Percentiles rank a stretch among this genome's conserved stretches.
These are phyloP conservation scores for Drepana falcataria DNA, from an alignment of 2,888 invertebrate genomes.

Conservation along the genomic window DNA sequence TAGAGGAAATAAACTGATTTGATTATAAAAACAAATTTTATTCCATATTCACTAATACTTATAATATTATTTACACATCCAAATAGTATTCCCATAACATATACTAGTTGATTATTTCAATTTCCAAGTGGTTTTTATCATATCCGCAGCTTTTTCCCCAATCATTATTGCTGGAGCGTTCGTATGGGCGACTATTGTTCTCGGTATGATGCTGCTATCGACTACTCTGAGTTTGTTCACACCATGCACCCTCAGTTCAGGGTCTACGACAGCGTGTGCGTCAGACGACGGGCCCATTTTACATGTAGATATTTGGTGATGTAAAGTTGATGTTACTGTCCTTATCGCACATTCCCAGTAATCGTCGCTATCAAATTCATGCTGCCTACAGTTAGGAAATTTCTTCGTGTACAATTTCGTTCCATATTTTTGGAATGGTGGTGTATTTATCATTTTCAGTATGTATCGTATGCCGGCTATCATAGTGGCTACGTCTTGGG, in stretches of 20 bases:
- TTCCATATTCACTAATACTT: too few relatives aligned
- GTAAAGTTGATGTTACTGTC: slow-evolving; percentile 79
- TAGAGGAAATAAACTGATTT: too few relatives aligned
- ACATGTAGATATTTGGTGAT: slow-evolving; percentile 84
- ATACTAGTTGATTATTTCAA: neutral
- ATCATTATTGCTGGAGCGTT: slow-evolving; percentile 85
- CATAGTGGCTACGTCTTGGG: slow-evolving; percentile 78
- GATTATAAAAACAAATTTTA: too few relatives aligned
- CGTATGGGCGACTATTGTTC: slow-evolving; percentile 82
- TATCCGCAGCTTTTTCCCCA: slow-evolving; percentile 84
- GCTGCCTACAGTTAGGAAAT: slow-evolving; percentile 75
- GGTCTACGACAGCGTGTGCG: slow-evolving; percentile 80
- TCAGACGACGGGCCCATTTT: slow-evolving; percentile 82
- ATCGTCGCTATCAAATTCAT: slow-evolving; percentile 75
- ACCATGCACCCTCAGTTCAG: slow-evolving; percentile 80
- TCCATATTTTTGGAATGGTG: slow-evolving; percentile 79
- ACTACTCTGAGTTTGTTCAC: slow-evolving; percentile 81
- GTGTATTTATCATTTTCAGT: slow-evolving; percentile 74
- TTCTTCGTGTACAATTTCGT: slow-evolving; percentile 73
- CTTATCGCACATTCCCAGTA: slow-evolving; percentile 84
- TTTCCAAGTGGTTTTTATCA: slow-evolving; percentile 76
- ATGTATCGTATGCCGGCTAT: slow-evolving; percentile 79
- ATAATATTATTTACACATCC: too few relatives aligned
- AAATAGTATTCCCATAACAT: neutral
- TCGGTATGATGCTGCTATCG: slow-evolving; percentile 84